phyloP scores from a whole-genome alignment of 2,888 invertebrate genomes.

The Petrolisthes manimaculis region DNA sequence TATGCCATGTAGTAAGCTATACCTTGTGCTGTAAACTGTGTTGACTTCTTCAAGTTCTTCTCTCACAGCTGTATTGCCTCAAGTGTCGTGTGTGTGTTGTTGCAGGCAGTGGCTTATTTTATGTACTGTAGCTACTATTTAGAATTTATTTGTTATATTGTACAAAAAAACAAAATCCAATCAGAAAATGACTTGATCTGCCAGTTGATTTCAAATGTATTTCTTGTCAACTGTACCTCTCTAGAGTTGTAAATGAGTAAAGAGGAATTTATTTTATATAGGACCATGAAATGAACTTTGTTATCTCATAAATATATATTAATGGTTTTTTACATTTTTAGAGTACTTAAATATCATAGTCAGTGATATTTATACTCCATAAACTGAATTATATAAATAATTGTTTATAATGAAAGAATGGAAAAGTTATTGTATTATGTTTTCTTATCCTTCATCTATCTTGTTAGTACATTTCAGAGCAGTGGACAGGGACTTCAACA shows the following conservation, averaged over 20 bases:
- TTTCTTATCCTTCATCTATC: not conserved
- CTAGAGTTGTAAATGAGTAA: slow-evolving; percentile 10
- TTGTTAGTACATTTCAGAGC: not conserved
- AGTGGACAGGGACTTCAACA: not conserved
- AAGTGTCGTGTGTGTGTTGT: not conserved
- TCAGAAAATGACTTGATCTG: not conserved
- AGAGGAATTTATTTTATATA: slow-evolving; percentile 17
- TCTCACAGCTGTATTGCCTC: not conserved
- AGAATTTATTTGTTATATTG: no score
- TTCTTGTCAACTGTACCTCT: slow-evolving; percentile 9
- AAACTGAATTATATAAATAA: not conserved
- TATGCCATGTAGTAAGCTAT: not conserved
- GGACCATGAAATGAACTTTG: slow-evolving; percentile 10
- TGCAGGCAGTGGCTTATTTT: slow-evolving; percentile 11
- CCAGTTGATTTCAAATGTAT: slow-evolving; percentile 1
- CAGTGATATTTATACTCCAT: slow-evolving; percentile 34
- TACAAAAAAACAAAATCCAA: no score
- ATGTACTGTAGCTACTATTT: not conserved
- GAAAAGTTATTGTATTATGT: not conserved
- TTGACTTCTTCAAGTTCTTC: not conserved
- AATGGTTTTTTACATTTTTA: slow-evolving; percentile 18
- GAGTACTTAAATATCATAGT: slow-evolving; percentile 26
- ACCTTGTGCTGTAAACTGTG: not conserved
- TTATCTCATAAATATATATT: slow-evolving; percentile 27
- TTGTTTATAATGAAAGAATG: slow-evolving; percentile 28